Conservation (phyloP, 1,140 invertebrate genomes). For the Leptinotarsa texana region DNA sequence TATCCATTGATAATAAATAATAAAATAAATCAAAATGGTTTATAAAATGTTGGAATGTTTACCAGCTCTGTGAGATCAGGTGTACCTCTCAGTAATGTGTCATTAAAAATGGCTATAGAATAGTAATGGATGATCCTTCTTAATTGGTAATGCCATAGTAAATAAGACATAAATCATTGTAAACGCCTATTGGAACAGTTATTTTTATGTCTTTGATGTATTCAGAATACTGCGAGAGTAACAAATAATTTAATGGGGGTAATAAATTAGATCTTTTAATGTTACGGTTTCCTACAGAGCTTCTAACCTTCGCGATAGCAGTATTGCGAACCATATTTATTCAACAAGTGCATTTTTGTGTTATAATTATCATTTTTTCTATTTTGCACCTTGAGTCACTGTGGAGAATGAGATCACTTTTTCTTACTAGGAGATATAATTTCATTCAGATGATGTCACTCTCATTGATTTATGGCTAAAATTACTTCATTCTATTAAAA, state of each 20-base stretch:
- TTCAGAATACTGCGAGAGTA: conserved; percentile 14
- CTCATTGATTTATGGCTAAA: conserved; percentile 8
- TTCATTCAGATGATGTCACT: conserved; percentile 14
- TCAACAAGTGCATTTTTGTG: conserved; percentile 14
- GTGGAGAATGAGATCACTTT: conserved; percentile 17
- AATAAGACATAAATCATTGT: conserved; percentile 28
- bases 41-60: conserved; percentile 23
- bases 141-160: conserved; percentile 21
- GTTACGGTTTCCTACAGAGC: conserved; percentile 22
- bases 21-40: conserved; percentile 19
- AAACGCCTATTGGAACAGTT: conserved; percentile 15
- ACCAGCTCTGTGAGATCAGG: conserved; percentile 17
- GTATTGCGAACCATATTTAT: conserved; percentile 5
- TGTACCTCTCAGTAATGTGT: conserved; percentile 20
- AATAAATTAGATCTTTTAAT: conserved; percentile 24
- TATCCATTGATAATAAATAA: conserved; percentile 10
- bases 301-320: neutral
- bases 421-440: neutral
- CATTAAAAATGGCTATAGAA: conserved; percentile 23
- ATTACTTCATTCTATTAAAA: neutral
- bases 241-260: conserved; percentile 24
- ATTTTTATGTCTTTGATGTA: conserved; percentile 23
- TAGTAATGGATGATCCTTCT: conserved; percentile 24
- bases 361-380: conserved; percentile 12
- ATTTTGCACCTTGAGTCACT: conserved; percentile 7